Base-by-base conservation (phyloP, 2,888 invertebrate species). In the Cephus spinipes region DNA sequence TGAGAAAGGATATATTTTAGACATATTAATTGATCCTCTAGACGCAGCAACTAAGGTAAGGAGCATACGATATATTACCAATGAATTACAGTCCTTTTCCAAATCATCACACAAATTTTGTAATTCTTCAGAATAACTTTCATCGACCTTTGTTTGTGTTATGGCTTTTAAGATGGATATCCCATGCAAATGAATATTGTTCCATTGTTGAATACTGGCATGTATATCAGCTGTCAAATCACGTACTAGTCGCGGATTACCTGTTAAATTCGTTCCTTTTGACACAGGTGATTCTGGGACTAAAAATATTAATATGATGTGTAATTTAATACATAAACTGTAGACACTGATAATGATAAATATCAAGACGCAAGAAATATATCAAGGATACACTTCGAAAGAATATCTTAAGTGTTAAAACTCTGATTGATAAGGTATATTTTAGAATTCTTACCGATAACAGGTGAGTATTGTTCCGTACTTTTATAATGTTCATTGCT, bases 201-300 rank as follows among this genome's bases (percentile, higher is more conserved):
- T 93, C 94, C 94, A 94, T 85, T 90, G 89, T 85, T 94, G 93
- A 80, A 93, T 92, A 80, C 87, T 90, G 83, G 92, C 92, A 85
- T 92, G 92, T 76, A 94, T 87, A 86, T 94, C 94, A 35, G 94
- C 94, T 23, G 91, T 92, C 76, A 92, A 91, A 89, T 94, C 94
- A 82, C 93, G 92, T 35, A 93, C 90, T 77, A 93, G 92, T 79
- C 94, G 89, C 23, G 93, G 92, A 79, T 91, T 89, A 12, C 94
- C 94, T 6, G 94, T 94, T 81, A 94, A 88, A 86, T 94, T 94
- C 83, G 89, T 93, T 77, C 88, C 34, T 76, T 81, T 85, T 35
- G 78, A 11, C 11, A 81, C 77, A 12, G 79, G 73, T 40, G 84
- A 78, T 77, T 83, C 87, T 85, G 40, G 30, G 12, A 78, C 78